phyloP scores from a whole-genome alignment of 2,113 vertebrate genomes.

The Lonchura striata region DNA sequence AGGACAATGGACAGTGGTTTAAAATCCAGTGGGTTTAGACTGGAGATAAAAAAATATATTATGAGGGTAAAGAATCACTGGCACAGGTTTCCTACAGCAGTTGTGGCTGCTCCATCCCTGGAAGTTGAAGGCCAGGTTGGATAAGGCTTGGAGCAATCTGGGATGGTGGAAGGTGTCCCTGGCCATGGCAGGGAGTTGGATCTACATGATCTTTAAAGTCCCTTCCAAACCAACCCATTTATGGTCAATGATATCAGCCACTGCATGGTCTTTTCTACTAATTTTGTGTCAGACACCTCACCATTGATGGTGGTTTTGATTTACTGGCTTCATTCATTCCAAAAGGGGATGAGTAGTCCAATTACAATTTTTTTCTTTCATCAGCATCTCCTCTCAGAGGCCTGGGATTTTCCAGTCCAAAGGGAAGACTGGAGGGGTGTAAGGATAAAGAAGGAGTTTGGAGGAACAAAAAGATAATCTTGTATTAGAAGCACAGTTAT shows the following conservation, averaged over 20 bases:
- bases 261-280: neutral
- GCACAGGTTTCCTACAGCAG: neutral
- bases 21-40: neutral
- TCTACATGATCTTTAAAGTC: neutral
- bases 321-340: neutral
- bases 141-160: neutral
- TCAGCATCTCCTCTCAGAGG: neutral
- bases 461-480: neutral
- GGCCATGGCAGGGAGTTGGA: fast-evolving
- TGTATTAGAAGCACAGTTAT: neutral
- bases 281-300: neutral
- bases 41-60: neutral
- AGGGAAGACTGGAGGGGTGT: neutral
- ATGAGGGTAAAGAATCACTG: neutral
- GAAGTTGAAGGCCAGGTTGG: neutral
- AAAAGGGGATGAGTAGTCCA: neutral
- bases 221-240: neutral
- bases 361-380: neutral
- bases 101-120: neutral
- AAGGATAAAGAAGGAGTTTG: neutral
- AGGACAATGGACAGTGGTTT: fast-evolving
- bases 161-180: neutral
- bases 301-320: neutral
- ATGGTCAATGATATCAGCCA: neutral
- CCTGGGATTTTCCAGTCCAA: neutral